Base-by-base conservation (phyloP, 2,888 invertebrate genomes). In the Lymantria dispar region DNA sequence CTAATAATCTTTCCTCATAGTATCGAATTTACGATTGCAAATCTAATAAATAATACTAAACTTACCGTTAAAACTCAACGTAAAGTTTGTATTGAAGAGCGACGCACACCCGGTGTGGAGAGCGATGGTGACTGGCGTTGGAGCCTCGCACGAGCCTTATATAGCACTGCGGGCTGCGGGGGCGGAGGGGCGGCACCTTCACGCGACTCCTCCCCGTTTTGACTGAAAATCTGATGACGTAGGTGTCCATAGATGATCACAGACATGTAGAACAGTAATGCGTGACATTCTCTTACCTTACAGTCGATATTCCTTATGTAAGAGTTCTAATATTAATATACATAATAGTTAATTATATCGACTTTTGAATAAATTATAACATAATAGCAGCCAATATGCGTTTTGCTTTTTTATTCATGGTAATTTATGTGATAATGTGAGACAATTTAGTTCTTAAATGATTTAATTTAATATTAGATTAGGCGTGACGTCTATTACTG, bases 51-150 rank as follows among this genome's bases (percentile, higher is more conserved):
- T 15, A 29, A 42, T 43, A 46, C 47, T 54, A 43, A 54, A 87
- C 90, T 88, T 79, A 90, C 90, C 88, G 77, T 83, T 66, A 70
- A 60, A 62, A 73, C 65, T 83, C 78, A 80, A 62, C 72, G 84
- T 75, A 86, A 90, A 90, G 78, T 89, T 89, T 83, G 64, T 43
- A 40, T 12, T 52, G 52, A 47, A 63, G 54, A 2, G 66, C 69
- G 76, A 66, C 75, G 74, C 67, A 54, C 58, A 52, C 68, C 66
- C 15, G 55, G 68, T 52, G 67, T 53, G 62, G 54, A 58, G 57
- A 63, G 60, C 52, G 65, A 57, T 66, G 69, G 62, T 66, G 52
- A 80, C 80, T 80, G 79, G 50, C 57, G 44, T 55, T 62, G 54
- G 71, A 70, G 58, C 74, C 38, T 64, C 64, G 60, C 49, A 56